Conservation (phyloP, 2,113 vertebrate species). For the Piaya cayana region DNA sequence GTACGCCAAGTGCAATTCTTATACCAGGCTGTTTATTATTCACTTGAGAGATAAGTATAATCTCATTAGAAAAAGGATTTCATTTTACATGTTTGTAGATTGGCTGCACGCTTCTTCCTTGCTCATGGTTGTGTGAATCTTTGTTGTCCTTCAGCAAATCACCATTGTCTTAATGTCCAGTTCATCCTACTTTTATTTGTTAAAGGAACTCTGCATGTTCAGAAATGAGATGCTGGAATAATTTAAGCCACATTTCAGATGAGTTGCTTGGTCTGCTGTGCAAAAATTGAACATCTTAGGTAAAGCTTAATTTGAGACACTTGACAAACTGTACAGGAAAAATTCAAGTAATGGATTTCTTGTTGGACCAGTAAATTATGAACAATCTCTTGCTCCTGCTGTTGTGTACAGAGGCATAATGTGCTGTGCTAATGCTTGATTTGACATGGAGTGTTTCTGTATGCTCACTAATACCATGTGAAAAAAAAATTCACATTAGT, state of each 20-base stretch:
- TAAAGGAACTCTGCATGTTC: background rate
- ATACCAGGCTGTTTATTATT: background rate
- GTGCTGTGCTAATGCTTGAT: background rate
- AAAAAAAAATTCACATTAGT: too few species aligned
- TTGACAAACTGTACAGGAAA: background rate
- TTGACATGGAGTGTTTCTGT: background rate
- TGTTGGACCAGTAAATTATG: background rate
- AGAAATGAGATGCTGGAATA: background rate
- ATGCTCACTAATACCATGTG: too few species aligned
- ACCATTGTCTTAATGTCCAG: background rate
- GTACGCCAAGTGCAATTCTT: background rate
- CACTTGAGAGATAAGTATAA: background rate
- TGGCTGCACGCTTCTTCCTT: background rate
- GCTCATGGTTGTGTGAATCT: background rate
- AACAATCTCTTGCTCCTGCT: background rate
- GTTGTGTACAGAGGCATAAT: background rate
- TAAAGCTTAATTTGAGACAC: constrained; percentile 1
- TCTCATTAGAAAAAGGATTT: background rate
- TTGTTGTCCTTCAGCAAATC: background rate
- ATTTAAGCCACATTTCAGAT: constrained; percentile 5
- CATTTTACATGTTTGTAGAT: background rate
- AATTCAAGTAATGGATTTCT: background rate
- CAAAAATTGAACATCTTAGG: background rate
- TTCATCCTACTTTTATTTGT: background rate
- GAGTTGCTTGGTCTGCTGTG: background rate